Conservation (phyloP, 2,888 invertebrate genomes). For the Lepidonotus clava region DNA sequence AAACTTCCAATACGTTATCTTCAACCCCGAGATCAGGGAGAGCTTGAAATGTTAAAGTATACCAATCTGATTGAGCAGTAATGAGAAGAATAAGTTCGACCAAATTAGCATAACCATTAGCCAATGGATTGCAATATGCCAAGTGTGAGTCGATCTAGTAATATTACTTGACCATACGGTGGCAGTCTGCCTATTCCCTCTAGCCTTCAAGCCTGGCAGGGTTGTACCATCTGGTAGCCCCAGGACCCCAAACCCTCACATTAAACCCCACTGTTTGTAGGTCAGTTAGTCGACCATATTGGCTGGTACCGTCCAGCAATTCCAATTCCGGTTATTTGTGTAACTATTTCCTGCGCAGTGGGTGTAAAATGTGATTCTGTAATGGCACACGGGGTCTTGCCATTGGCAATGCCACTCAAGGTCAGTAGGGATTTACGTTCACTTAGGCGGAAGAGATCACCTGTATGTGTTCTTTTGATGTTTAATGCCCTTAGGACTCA, state of each 20-base stretch:
- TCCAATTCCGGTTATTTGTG: not conserved
- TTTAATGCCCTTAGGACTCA: too few species aligned
- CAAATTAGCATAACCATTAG: conserved; percentile 27
- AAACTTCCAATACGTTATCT: too few species aligned
- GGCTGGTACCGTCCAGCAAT: not conserved
- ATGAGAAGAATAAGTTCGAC: too few species aligned
- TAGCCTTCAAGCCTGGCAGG: not conserved
- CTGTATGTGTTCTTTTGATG: too few species aligned
- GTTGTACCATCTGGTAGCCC: not conserved
- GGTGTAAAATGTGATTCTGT: not conserved
- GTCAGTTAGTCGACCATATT: not conserved
- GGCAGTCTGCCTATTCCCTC: not conserved
- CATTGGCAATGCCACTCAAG: conserved; percentile 18
- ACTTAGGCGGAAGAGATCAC: too few species aligned
- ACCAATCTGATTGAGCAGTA: too few species aligned
- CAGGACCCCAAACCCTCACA: not conserved
- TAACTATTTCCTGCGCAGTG: not conserved
- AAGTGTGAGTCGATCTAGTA: not conserved
- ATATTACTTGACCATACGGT: not conserved
- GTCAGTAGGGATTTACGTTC: not conserved
- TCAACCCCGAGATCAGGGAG: too few species aligned
- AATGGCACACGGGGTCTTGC: too few species aligned
- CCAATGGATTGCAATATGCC: not conserved
- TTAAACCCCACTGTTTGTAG: not conserved
- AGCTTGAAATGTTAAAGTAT: too few species aligned